Percentiles rank a stretch among this genome's conserved stretches.
Conservation (phyloP, 2,797 vertebrate species). For the Morus bassanus region DNA sequence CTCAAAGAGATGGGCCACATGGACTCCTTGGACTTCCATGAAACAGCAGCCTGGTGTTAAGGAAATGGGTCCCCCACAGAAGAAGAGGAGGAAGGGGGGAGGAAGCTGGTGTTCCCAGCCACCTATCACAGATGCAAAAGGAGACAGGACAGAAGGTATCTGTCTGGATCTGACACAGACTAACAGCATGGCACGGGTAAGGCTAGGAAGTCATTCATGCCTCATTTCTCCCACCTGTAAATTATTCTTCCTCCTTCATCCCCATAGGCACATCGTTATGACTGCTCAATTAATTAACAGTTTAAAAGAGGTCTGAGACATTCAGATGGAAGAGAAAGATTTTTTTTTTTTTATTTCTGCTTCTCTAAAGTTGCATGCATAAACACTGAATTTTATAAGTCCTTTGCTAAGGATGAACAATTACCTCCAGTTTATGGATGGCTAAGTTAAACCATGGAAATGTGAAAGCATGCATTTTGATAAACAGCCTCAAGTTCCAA, state of each 20-base stretch:
- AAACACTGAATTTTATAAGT: background rate
- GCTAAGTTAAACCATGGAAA: background rate
- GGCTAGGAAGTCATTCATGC: constrained; percentile 61
- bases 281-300: constrained; percentile 57
- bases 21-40: background rate
- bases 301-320: constrained; percentile 38
- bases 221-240: constrained; percentile 65
- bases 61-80: background rate
- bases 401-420: background rate
- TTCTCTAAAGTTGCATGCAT: background rate
- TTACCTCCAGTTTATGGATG: background rate
- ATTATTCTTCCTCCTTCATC: constrained; percentile 42
- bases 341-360: background rate
- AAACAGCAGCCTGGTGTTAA: background rate
- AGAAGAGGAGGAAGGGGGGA: background rate
- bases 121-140: constrained; percentile 1
- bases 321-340: background rate
- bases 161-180: constrained; percentile 53
- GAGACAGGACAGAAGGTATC: constrained; percentile 53
- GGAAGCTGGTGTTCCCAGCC: background rate
- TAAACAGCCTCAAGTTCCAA: background rate
- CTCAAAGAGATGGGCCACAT: background rate
- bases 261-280: constrained; percentile 36
- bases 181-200: constrained; percentile 38
- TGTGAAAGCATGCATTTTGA: background rate